Evolutionary conservation across 2,113 vertebrate species (phyloP), one percentile per base, ranked within the genome.

Genomic region (Enhydra lutris): DNA sequence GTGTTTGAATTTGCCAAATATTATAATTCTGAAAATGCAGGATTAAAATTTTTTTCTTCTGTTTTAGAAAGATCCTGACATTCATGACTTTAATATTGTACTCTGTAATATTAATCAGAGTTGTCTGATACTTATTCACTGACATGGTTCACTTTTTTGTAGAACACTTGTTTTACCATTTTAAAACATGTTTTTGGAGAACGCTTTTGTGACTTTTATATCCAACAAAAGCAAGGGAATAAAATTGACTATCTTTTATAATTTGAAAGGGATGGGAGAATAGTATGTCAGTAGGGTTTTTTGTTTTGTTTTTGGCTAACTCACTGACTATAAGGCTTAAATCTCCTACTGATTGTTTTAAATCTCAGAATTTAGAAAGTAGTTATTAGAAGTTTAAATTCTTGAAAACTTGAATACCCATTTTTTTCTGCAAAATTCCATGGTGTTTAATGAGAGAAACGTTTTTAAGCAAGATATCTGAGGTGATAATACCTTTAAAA

Each of bases 1-100:
- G 23, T 92, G 83, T 10, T 97, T 98, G 47, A 95, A 76, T 95
- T 84, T 95, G 55, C 11, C 87, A 80, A 42, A 55, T 95, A 80
- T 79, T 97, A 67, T 34, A 88, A 81, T 97, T 96, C 26, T 96
- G 84, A 93, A 97, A 94, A 97, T 95, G 20, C 59, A 98, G 95
- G 29, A 8, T 71, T 95, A 39, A 73, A 95, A 82, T 39, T 69
- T 89, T 96, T 96, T 96, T 63, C 81, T 93, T 95, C 23, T 8
- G 6, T 89, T 96, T 84, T 90, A 52, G 81, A 94, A 97, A 85
- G 82, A 73, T 55, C 36, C 52, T 91, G 45, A 79, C 52, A 67
- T 95, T 97, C 61, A 86, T 94, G 69, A 76, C 57, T 89, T 96
- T 80, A 91, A 52, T 97, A 89, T 69, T 96, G 80, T 94, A 61